phyloP scores from a whole-genome alignment of 2,888 invertebrate species.

The Pachymerium ferrugineum region DNA sequence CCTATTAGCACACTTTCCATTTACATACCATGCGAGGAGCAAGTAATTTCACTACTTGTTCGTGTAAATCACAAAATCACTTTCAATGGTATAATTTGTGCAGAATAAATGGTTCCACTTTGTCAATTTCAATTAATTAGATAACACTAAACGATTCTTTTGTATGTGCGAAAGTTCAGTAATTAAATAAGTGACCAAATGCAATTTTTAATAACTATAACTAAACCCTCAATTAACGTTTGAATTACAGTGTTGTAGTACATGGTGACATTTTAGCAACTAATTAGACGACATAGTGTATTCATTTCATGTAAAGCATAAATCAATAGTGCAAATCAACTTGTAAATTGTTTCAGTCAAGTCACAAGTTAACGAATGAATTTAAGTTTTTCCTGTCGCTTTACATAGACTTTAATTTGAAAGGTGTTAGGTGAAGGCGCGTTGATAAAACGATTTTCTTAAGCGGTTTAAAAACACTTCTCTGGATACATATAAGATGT shows the following conservation, averaged over 20 bases:
- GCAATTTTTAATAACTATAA: slow-evolving; percentile 13
- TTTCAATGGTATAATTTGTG: neutral
- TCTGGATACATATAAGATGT: too few relatives aligned
- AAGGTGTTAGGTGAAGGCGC: too few relatives aligned
- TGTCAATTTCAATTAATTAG: slow-evolving; percentile 1
- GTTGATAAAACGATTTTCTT: too few relatives aligned
- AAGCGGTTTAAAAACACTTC: too few relatives aligned
- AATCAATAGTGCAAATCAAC: slow-evolving; percentile 19
- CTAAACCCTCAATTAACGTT: neutral
- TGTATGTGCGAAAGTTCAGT: too few relatives aligned
- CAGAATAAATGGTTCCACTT: neutral
- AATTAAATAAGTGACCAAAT: neutral
- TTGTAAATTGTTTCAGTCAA: slow-evolving; percentile 10
- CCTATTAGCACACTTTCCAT: neutral
- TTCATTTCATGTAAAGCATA: slow-evolving; percentile 6
- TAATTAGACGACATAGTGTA: neutral
- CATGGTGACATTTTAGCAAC: neutral
- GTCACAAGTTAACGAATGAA: neutral
- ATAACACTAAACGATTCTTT: too few relatives aligned
- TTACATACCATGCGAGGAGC: neutral
- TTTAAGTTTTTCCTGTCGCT: neutral
- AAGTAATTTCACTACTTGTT: neutral
- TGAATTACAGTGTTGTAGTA: neutral
- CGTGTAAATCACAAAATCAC: neutral
- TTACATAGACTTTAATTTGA: too few relatives aligned